A percentile compares a stretch with the other conserved stretches of the same genome.
Conservation (phyloP, 2,113 vertebrate genomes). For the Eurypyga helias region DNA sequence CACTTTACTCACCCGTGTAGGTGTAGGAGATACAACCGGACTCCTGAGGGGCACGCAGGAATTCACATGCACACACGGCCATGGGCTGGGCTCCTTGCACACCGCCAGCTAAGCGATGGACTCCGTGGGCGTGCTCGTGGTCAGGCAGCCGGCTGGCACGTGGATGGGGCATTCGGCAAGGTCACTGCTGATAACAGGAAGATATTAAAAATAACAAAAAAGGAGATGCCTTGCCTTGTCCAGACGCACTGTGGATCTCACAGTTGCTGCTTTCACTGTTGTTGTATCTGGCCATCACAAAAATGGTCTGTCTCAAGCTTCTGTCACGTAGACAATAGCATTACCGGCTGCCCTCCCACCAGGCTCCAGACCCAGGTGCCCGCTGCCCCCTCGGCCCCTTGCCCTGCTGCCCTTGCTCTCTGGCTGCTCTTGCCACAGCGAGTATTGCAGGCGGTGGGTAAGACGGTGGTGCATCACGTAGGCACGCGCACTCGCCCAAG, state of each 20-base stretch:
- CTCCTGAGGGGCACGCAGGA: rapidly evolving
- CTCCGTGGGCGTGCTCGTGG: rapidly evolving
- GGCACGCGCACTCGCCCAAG: not conserved
- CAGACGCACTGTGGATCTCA: not conserved
- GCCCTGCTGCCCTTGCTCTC: no score
- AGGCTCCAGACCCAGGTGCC: not conserved
- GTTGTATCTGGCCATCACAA: not conserved
- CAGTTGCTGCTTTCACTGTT: not conserved
- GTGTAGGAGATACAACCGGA: rapidly evolving
- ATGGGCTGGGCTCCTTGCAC: rapidly evolving
- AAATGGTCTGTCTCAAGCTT: not conserved
- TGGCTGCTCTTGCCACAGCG: not conserved
- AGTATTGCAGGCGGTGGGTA: rapidly evolving
- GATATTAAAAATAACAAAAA: not conserved
- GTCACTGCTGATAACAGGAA: not conserved
- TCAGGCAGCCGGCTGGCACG: not conserved
- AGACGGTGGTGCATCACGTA: not conserved
- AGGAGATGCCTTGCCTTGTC: not conserved
- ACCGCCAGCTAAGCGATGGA: rapidly evolving
- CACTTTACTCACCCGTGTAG: not conserved
- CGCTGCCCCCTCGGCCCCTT: not conserved
- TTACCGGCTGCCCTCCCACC: not conserved
- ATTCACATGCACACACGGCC: rapidly evolving
- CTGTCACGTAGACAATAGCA: not conserved
- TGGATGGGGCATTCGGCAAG: not conserved